Evolutionary conservation across 2,797 vertebrate genomes (phyloP).

Genomic region (Pantherophis alleghaniensis): DNA sequence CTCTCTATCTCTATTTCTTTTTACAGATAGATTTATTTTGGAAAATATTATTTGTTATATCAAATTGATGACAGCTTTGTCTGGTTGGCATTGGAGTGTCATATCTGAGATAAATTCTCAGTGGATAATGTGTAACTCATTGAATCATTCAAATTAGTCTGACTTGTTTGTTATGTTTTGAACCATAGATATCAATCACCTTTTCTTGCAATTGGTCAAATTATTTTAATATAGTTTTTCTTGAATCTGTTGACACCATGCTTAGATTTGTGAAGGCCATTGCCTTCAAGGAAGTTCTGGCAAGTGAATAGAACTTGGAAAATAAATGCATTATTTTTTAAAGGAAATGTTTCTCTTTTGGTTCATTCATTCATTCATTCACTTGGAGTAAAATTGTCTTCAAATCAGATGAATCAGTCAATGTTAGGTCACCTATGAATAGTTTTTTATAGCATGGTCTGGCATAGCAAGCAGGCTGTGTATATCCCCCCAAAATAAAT

Average conservation of each 20-base stretch:
- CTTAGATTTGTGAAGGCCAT: neutral
- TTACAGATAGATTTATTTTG: neutral
- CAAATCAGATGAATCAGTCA: neutral
- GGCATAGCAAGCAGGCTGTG: neutral
- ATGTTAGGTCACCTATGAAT: neutral
- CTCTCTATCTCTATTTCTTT: neutral
- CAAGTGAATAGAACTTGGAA: neutral
- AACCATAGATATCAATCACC: neutral
- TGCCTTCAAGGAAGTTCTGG: neutral
- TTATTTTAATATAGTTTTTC: neutral
- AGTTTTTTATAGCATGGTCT: neutral
- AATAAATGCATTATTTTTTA: neutral
- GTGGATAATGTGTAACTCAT: neutral
- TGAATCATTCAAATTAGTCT: neutral
- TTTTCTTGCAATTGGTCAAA: neutral
- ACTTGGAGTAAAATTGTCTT: neutral
- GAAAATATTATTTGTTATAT: neutral
- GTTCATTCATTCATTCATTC: neutral
- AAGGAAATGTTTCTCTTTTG: neutral
- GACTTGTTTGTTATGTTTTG: neutral
- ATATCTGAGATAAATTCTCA: neutral
- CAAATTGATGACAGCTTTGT: neutral
- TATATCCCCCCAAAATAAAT: neutral
- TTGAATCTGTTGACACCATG: neutral
- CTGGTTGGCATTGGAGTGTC: neutral